These are phyloP conservation scores for Eulemur albifrons DNA, from an alignment of 2,797 vertebrate genomes.

Conservation along the genomic window DNA sequence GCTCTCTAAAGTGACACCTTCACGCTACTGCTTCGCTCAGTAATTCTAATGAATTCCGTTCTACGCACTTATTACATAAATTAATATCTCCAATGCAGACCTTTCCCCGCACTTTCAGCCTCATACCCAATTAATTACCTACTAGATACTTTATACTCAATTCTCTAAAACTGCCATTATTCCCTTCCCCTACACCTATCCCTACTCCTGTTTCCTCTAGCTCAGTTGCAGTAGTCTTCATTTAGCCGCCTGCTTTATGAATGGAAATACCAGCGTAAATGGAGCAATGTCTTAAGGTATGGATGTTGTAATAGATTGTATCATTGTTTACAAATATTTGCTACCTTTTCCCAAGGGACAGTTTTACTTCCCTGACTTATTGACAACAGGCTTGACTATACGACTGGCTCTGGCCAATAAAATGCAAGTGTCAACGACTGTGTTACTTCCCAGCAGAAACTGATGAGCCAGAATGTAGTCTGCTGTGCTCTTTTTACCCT, in stretches of 20 bases:
- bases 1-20: not conserved
- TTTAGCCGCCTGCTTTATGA: not conserved
- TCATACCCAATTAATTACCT: not conserved
- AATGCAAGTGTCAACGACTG: not conserved
- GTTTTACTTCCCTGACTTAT: not conserved
- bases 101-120: not conserved
- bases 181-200: not conserved
- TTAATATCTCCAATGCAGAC: not conserved
- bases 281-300: not conserved
- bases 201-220: not conserved
- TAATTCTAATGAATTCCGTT: not conserved
- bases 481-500: not conserved
- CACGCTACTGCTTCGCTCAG: not conserved
- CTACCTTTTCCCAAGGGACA: not conserved
- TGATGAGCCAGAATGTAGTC: not conserved
- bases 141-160: not conserved
- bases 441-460: not conserved
- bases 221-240: not conserved
- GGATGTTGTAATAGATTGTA: not conserved
- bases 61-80: not conserved
- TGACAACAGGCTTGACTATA: not conserved
- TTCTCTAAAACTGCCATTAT: conserved; percentile 9
- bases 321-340: not conserved
- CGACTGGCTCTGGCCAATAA: not conserved
- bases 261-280: not conserved